A percentile compares a stretch with the other conserved stretches of the same genome.
Conservation (phyloP, 2,888 invertebrate genomes). For the Xanthorhoe spadicearia region DNA sequence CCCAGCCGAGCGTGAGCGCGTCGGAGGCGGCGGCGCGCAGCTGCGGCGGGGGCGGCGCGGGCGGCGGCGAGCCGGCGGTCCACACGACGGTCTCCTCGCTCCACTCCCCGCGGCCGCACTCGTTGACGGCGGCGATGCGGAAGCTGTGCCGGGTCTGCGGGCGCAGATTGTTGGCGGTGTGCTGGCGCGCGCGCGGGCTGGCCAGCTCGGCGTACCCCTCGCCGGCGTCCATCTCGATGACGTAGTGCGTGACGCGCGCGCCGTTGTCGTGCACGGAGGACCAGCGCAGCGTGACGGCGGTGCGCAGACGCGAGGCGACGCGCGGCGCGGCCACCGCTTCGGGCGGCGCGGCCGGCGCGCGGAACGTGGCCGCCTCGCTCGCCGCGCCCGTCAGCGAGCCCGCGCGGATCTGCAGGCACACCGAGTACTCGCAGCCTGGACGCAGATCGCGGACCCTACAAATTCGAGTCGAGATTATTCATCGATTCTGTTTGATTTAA, state of each 20-base stretch:
- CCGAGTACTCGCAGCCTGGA: conserved; percentile 94
- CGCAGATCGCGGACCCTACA: conserved; percentile 90
- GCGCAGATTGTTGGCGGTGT: conserved; percentile 89
- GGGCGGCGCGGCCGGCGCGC: conserved; percentile 92
- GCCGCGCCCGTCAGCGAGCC: conserved; percentile 90
- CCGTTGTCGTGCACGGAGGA: conserved; percentile 91
- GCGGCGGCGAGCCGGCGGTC: conserved; percentile 92
- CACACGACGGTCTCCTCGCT: conserved; percentile 88
- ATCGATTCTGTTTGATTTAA: background rate
- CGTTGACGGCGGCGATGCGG: conserved; percentile 93
- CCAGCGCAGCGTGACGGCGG: conserved; percentile 89
- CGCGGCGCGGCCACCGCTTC: conserved; percentile 90
- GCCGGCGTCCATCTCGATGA: conserved; percentile 91
- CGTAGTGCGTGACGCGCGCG: conserved; percentile 89
- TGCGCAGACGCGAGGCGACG: conserved; percentile 88
- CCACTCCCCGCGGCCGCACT: conserved; percentile 90
- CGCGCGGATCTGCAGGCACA: conserved; percentile 91
- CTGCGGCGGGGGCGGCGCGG: conserved; percentile 90
- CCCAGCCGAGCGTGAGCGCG: conserved; percentile 90
- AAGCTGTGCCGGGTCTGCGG: conserved; percentile 93
- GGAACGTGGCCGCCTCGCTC: conserved; percentile 91
- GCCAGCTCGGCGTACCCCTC: conserved; percentile 89
- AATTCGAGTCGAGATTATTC: background rate
- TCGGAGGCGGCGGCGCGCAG: conserved; percentile 87
- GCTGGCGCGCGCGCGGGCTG: conserved; percentile 90